These are phyloP conservation scores for Cephalopterus ornatus DNA, from an alignment of 2,113 vertebrate species.

Conservation along the genomic window DNA sequence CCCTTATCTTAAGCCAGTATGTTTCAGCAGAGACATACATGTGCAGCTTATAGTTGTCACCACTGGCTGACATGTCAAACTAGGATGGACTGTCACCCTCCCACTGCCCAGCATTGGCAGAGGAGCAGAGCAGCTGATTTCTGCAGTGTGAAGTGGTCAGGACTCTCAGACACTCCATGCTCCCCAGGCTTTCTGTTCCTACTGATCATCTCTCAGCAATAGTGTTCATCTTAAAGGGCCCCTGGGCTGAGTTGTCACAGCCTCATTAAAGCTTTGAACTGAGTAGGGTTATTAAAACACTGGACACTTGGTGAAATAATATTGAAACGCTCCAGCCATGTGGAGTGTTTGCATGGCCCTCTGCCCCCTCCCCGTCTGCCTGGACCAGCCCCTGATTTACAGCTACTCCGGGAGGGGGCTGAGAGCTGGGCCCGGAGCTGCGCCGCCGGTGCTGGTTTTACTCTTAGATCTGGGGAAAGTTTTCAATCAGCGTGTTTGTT, in stretches of 20 bases:
- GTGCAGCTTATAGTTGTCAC: background rate
- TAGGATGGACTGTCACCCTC: background rate
- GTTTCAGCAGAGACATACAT: background rate
- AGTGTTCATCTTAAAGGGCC: background rate
- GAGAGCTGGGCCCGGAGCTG: background rate
- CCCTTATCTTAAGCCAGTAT: background rate
- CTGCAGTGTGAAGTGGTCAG: background rate
- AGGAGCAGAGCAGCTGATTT: background rate
- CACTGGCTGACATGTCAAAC: background rate
- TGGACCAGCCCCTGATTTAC: background rate
- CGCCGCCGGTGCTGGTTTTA: rapidly evolving
- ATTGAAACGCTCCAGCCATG: background rate
- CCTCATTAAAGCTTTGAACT: background rate
- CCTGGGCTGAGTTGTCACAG: background rate
- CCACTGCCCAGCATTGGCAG: background rate
- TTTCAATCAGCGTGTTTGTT: slow-evolving; percentile 52
- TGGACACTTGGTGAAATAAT: background rate
- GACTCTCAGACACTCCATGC: background rate
- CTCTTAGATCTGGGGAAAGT: slow-evolving; percentile 18
- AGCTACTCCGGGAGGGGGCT: background rate
- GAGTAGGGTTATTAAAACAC: background rate
- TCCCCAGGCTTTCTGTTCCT: background rate
- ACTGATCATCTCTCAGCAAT: background rate
- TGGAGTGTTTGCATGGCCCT: background rate
- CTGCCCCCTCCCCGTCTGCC: background rate